Percentiles rank a stretch among this genome's conserved stretches.
phyloP scores from a whole-genome alignment of 2,797 vertebrate genomes.

The Heliangelus exortis region DNA sequence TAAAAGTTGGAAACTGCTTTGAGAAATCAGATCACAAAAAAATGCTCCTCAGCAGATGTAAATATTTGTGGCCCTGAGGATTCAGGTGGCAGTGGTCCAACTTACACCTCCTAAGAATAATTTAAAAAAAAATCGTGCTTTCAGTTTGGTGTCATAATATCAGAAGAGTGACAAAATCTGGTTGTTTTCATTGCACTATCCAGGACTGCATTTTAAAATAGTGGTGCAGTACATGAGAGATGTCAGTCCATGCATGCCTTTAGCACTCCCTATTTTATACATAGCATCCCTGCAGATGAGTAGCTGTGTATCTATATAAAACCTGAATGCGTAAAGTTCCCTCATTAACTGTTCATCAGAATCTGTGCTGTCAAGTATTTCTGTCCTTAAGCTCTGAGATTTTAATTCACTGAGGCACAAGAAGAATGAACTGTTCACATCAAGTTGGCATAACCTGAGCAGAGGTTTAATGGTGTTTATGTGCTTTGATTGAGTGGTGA shows the following conservation, averaged over 20 bases:
- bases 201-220: background rate
- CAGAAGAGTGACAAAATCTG: background rate
- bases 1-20: background rate
- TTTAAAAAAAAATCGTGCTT: background rate
- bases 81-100: background rate
- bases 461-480: background rate
- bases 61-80: background rate
- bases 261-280: background rate
- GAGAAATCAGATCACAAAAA: background rate
- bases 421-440: background rate
- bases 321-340: background rate
- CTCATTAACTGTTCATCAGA: background rate
- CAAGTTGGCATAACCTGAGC: background rate
- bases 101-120: background rate
- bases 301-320: background rate
- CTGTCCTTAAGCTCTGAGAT: background rate
- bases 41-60: background rate
- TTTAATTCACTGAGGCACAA: background rate
- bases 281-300: background rate
- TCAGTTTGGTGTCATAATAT: background rate
- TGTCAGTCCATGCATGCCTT: background rate
- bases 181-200: background rate
- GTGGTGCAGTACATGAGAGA: background rate
- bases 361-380: background rate
- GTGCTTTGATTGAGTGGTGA: background rate